Percentiles rank a stretch among this genome's conserved stretches.
Conservation (phyloP, 2,888 invertebrate species). For the Orthosia incerta region DNA sequence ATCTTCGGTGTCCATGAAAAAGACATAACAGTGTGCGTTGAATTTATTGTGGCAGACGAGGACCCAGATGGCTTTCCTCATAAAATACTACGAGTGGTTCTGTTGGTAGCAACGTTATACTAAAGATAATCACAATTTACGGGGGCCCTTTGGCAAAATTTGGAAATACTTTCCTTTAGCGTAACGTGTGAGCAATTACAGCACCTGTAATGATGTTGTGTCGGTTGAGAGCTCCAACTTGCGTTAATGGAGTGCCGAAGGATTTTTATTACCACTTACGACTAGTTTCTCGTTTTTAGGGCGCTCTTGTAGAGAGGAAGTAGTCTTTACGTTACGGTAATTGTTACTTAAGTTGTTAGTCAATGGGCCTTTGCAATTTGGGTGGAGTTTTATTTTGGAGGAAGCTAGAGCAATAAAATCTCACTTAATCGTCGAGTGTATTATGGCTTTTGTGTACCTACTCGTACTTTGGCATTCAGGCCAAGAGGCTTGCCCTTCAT, state of each 20-base stretch:
- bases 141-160: constrained; percentile 82
- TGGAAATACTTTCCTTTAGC: constrained; percentile 81
- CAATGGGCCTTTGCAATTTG: constrained; percentile 53
- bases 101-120: constrained; percentile 86
- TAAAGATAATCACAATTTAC: constrained; percentile 91
- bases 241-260: constrained; percentile 75
- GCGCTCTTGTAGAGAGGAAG: constrained; percentile 53
- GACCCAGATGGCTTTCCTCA: constrained; percentile 90
- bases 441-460: neutral
- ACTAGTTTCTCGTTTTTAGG: constrained; percentile 64
- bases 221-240: constrained; percentile 68
- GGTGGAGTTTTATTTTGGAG: constrained; percentile 33
- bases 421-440: neutral
- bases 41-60: constrained; percentile 88
- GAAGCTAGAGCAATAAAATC: constrained; percentile 43
- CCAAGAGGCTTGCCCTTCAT: neutral
- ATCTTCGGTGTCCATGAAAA: constrained; percentile 87
- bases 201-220: constrained; percentile 82
- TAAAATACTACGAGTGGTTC: constrained; percentile 89
- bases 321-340: constrained; percentile 67
- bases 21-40: constrained; percentile 88
- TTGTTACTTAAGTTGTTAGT: constrained; percentile 66
- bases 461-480: neutral
- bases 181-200: constrained; percentile 84
- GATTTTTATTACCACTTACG: constrained; percentile 75